Conservation (phyloP, 2,113 vertebrate genomes). For the Microcebus ravelobensis region DNA sequence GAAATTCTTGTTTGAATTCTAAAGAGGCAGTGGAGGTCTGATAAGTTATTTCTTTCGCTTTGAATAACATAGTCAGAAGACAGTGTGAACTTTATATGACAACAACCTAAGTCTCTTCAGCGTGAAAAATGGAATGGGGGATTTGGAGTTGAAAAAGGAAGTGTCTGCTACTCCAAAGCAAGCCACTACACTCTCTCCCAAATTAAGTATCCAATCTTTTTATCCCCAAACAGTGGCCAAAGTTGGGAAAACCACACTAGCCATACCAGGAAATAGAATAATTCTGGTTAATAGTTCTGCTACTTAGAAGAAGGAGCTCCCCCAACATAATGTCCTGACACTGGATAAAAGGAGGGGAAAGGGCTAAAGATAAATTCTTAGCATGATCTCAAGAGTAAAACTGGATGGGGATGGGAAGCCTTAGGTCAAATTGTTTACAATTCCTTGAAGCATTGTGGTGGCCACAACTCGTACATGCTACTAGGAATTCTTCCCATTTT, state of each 20-base stretch:
- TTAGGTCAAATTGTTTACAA: neutral
- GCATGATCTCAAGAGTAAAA: constrained; percentile 9
- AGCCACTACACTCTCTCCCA: neutral
- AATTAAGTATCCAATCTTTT: constrained; percentile 26
- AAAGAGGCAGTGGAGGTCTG: neutral
- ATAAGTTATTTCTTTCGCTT: constrained; percentile 30
- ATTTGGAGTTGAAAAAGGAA: constrained; percentile 6
- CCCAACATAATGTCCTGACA: neutral
- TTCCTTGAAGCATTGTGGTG: neutral
- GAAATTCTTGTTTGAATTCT: constrained; percentile 55
- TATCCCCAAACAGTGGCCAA: neutral
- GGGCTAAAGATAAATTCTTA: neutral
- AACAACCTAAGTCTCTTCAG: constrained; percentile 7
- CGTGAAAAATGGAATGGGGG: constrained; percentile 15
- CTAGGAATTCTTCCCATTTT: neutral
- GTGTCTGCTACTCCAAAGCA: neutral
- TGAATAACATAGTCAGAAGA: constrained; percentile 35
- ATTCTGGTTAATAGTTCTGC: neutral
- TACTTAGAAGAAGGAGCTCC: neutral
- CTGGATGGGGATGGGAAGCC: neutral
- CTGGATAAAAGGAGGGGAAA: neutral
- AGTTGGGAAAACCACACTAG: neutral
- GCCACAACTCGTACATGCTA: neutral
- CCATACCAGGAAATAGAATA: neutral
- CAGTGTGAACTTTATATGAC: neutral